Evolutionary conservation across 1,140 invertebrate genomes (phyloP).

Genomic region (Drosophila jambulina): DNA sequence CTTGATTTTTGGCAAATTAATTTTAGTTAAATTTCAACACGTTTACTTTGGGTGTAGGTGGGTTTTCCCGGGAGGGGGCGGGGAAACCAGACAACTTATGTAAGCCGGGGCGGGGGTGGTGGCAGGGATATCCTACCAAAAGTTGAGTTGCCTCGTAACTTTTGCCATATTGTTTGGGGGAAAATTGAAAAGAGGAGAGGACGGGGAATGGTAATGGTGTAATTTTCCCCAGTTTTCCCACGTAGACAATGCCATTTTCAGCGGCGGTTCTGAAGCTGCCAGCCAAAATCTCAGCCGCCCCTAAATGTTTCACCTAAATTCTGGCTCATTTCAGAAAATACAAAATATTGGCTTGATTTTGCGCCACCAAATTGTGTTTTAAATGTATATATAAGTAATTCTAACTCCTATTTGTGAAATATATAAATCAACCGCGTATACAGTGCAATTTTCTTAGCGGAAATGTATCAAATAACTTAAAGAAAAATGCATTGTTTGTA

Average conservation of each 20-base stretch:
- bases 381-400: background rate
- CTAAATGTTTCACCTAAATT: background rate
- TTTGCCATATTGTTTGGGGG: constrained; percentile 63
- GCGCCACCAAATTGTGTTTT: background rate
- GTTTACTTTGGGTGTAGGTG: constrained; percentile 54
- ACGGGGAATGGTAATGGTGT: constrained; percentile 16
- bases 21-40: constrained; percentile 67
- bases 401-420: no score
- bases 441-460: background rate
- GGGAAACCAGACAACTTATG: constrained; percentile 22
- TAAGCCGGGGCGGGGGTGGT: constrained; percentile 10
- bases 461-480: background rate
- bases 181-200: constrained; percentile 8
- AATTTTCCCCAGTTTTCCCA: constrained; percentile 13
- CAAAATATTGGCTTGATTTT: background rate
- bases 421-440: background rate
- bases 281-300: background rate
- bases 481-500: background rate
- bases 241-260: constrained; percentile 6
- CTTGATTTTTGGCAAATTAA: constrained; percentile 65
- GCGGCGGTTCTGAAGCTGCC: constrained; percentile 1
- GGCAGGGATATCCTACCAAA: constrained; percentile 8
- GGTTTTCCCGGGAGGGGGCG: background rate
- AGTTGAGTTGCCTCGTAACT: constrained; percentile 46
- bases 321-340: background rate